These are phyloP conservation scores for Cyclura pinguis DNA, from an alignment of 2,797 vertebrate species.

Conservation along the genomic window DNA sequence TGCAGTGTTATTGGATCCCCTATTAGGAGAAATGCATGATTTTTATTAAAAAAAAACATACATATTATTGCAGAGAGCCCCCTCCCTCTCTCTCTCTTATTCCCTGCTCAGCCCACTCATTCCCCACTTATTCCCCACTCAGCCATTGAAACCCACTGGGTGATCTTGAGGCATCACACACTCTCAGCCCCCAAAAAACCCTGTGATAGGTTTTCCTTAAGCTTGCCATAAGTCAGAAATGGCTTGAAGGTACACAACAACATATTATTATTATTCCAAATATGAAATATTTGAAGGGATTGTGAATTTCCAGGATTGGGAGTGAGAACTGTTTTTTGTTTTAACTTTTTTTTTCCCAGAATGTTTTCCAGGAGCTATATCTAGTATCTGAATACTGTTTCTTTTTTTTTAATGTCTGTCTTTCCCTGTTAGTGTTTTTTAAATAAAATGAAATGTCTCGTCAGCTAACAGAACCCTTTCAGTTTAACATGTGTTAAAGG, in stretches of 20 bases:
- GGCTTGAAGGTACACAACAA: too few relatives aligned
- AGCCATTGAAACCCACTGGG: too few relatives aligned
- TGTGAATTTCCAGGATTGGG: constrained; percentile 41
- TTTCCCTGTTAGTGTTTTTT: constrained; percentile 20
- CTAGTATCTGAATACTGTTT: not conserved
- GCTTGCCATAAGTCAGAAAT: too few relatives aligned
- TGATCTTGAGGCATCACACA: too few relatives aligned
- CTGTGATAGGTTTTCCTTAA: too few relatives aligned
- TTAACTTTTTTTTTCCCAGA: not conserved
- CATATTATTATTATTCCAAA: too few relatives aligned
- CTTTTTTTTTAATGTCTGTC: constrained; percentile 3
- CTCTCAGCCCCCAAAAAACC: too few relatives aligned
- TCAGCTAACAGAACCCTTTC: not conserved
- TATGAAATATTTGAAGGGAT: constrained; percentile 22
- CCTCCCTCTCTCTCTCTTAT: too few relatives aligned
- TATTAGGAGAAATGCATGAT: too few relatives aligned
- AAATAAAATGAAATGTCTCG: constrained; percentile 31
- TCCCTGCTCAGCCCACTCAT: too few relatives aligned
- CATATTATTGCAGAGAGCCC: too few relatives aligned
- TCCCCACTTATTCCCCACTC: too few relatives aligned
- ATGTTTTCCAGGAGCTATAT: not conserved
- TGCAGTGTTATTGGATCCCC: not conserved
- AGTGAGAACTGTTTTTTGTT: constrained; percentile 2
- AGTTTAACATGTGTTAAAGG: not conserved
- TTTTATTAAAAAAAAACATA: not conserved